These are phyloP conservation scores for Petrolisthes manimaculis DNA, from an alignment of 2,888 invertebrate genomes.

Conservation along the genomic window DNA sequence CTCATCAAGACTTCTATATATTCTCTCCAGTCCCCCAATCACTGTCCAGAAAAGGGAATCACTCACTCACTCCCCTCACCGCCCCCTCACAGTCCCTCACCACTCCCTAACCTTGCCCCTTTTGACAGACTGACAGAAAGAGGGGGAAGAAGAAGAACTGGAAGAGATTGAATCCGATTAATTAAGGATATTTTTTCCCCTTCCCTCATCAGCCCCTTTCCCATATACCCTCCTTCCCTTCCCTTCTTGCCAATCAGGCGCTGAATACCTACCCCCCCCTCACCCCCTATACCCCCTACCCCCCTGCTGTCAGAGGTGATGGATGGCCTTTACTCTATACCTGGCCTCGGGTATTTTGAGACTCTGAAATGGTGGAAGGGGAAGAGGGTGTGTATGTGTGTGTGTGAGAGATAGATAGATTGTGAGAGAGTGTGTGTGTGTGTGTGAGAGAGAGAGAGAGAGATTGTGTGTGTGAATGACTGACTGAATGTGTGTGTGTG, in stretches of 20 bases:
- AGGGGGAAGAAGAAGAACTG: background rate
- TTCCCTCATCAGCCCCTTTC: background rate
- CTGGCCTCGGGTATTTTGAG: background rate
- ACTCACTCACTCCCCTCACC: background rate
- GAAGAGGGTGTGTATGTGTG: background rate
- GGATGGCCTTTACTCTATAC: background rate
- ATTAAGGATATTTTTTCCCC: background rate
- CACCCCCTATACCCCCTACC: too few relatives aligned
- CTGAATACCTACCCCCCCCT: background rate
- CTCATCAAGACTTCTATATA: too few relatives aligned
- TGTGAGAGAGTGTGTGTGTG: background rate
- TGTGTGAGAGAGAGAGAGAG: too few relatives aligned
- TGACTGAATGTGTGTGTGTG: background rate
- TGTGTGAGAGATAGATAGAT: background rate
- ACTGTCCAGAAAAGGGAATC: too few relatives aligned
- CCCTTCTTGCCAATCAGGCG: background rate
- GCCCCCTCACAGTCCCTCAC: background rate
- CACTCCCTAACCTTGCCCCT: background rate
- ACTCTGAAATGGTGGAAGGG: too few relatives aligned
- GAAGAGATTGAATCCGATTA: conserved; percentile 11
- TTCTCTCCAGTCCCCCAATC: too few relatives aligned
- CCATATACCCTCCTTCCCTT: background rate
- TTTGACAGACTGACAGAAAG: background rate
- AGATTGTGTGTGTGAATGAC: background rate
- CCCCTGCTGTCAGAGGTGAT: conserved; percentile 1